Conservation (phyloP, 2,113 vertebrate species). For the Embiotoca jacksoni region DNA sequence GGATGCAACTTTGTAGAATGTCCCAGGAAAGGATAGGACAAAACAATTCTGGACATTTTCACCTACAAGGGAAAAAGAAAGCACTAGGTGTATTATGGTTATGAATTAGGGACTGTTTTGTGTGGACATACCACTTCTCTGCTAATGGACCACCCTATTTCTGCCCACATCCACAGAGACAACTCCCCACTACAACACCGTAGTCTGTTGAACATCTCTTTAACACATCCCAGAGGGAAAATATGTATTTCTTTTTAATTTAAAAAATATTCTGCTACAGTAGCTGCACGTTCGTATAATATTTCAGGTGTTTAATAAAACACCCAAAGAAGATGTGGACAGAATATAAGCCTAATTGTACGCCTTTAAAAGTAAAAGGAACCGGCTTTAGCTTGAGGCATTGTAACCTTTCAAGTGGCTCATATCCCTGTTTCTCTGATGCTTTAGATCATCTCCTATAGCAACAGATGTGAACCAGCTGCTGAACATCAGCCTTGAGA, state of each 20-base stretch:
- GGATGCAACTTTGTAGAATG: not conserved
- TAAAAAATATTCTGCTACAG: not conserved
- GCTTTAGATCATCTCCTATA: conserved; percentile 36
- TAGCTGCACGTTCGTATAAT: too few relatives aligned
- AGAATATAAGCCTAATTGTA: not conserved
- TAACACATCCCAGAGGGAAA: not conserved
- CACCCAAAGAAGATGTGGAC: not conserved
- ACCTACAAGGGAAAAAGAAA: conserved; percentile 7
- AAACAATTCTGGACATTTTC: conserved; percentile 2
- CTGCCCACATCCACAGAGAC: not conserved
- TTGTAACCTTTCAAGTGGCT: not conserved
- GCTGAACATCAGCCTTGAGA: conserved; percentile 23
- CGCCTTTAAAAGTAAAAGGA: conserved; percentile 2
- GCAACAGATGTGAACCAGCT: conserved; percentile 62
- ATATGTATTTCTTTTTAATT: not conserved
- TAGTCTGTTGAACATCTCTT: not conserved
- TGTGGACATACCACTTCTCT: conserved; percentile 4
- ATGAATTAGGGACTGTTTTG: conserved; percentile 3
- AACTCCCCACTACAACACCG: not conserved
- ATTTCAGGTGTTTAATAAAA: not conserved
- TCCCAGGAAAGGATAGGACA: not conserved
- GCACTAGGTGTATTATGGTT: not conserved
- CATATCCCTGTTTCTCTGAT: conserved; percentile 17
- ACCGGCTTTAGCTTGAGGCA: not conserved
- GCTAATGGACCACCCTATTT: conserved; percentile 2